These are phyloP conservation scores for Phenganax subtilis DNA, from an alignment of 92 coral and sea anemone species.

Conservation along the genomic window DNA sequence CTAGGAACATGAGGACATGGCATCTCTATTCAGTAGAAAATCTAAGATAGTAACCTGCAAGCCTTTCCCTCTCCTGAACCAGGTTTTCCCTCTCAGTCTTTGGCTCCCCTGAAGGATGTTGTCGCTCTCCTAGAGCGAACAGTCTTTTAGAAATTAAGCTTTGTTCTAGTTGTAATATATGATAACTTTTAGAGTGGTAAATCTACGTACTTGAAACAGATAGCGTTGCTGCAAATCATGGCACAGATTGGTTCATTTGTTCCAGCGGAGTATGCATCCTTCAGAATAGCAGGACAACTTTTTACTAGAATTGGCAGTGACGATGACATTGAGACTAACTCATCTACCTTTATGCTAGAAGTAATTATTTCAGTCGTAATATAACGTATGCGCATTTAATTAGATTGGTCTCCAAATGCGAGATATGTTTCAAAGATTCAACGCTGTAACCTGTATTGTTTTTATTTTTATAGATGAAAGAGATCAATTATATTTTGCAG, in stretches of 20 bases:
- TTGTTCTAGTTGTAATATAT: background rate
- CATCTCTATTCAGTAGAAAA: no score
- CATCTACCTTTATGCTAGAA: conserved; percentile 93
- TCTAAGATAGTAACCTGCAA: no score
- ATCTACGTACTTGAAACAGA: conserved; percentile 90
- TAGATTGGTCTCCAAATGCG: no score
- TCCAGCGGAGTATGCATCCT: conserved; percentile 92
- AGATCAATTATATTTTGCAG: conserved; percentile 86
- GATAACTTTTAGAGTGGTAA: conserved; percentile 71
- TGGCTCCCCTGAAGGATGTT: no score
- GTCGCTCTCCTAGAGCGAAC: no score
- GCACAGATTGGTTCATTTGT: conserved; percentile 96
- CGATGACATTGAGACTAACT: conserved; percentile 92
- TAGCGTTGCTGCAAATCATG: conserved; percentile 88
- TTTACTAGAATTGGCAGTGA: conserved; percentile 97
- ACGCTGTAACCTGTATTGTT: background rate
- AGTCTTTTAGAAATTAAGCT: background rate
- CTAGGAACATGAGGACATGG: no score
- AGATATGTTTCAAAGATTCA: background rate
- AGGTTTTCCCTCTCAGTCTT: no score
- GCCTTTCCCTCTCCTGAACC: no score
- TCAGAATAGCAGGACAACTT: conserved; percentile 84
- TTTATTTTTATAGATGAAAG: conserved; percentile 72
- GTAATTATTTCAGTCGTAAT: conserved; percentile 26
- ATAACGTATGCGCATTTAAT: no score